Evolutionary conservation across 1,140 invertebrate genomes (phyloP), one percentile per base, ranked within the genome.

Genomic region (Diprion similis): DNA sequence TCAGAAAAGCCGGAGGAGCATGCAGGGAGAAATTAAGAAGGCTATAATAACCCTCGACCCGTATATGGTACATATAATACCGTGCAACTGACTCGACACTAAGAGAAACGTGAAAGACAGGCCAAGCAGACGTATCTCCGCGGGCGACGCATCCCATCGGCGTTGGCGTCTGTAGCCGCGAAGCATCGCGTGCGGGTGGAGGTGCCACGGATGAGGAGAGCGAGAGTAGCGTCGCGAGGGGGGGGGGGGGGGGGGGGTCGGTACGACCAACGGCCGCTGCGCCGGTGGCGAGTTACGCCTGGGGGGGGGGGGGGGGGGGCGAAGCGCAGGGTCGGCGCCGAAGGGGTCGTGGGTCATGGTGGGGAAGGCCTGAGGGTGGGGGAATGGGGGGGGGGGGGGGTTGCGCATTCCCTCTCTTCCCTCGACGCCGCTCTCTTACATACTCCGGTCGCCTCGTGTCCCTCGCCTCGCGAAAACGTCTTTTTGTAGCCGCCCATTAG

Each of bases 401-500:
- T 59, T 47, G 46, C 74, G 46, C 13, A 45, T 66, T 66, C 48
- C 67, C 72, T 45, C 72, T 68, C 73, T 71, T 72, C 74, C 65
- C 19, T 76, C 78, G 78, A 75, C 77, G 72, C 80, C 74, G 79
- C 24, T 37, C 24, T 37, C 24, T 37, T 37, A 37, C 24, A 37
- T 37, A 37, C 24, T 37, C 24, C 71, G 76, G 78, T 80, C 80
- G 65, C 19, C 24, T 18, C 18, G 24, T 37, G 72, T 75, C 24
- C 24, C 24, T 37, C 24, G 24, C 24, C 24, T 37, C 24, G 24
- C 24, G 24, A 37, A 71, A 77, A 74, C 78, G 80, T 80, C 79
- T 84, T 82, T 84, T 85, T 84, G 85, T 86, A 83, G 85, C 85
- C 86, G 85, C 86, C 86, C 84, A 87, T 87, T 87, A 86, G 85